phyloP scores from a whole-genome alignment of 2,888 invertebrate species.

The Melanchra persicariae region DNA sequence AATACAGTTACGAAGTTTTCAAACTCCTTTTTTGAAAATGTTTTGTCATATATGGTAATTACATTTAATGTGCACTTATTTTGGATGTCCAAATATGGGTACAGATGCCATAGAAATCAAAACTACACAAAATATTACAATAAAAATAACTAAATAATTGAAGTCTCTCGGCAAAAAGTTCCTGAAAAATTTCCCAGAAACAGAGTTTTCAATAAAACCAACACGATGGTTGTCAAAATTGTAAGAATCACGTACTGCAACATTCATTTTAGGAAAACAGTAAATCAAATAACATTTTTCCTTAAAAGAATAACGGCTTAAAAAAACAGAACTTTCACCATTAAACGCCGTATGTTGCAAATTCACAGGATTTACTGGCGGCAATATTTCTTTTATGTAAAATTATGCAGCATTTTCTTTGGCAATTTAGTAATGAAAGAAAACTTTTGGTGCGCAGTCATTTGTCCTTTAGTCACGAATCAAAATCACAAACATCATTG shows the following conservation, averaged over 20 bases:
- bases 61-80: background rate
- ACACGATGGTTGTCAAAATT: slow-evolving; percentile 33
- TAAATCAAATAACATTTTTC: slow-evolving; percentile 50
- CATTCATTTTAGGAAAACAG: slow-evolving; percentile 47
- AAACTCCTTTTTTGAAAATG: too few species aligned
- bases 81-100: background rate
- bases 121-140: background rate
- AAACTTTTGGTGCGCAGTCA: background rate
- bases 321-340: slow-evolving; percentile 58
- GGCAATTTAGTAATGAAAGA: slow-evolving; percentile 2
- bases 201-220: slow-evolving; percentile 11
- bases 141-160: background rate
- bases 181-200: background rate
- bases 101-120: background rate
- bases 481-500: background rate
- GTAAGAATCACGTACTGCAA: slow-evolving; percentile 37
- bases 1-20: background rate
- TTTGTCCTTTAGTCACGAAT: background rate
- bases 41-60: background rate
- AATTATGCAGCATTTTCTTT: slow-evolving; percentile 34
- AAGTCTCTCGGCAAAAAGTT: background rate
- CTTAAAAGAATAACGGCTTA: slow-evolving; percentile 30
- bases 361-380: slow-evolving; percentile 53
- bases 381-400: slow-evolving; percentile 49
- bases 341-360: slow-evolving; percentile 48